Conservation (phyloP, 2,113 vertebrate genomes). For the Mobula hypostoma region DNA sequence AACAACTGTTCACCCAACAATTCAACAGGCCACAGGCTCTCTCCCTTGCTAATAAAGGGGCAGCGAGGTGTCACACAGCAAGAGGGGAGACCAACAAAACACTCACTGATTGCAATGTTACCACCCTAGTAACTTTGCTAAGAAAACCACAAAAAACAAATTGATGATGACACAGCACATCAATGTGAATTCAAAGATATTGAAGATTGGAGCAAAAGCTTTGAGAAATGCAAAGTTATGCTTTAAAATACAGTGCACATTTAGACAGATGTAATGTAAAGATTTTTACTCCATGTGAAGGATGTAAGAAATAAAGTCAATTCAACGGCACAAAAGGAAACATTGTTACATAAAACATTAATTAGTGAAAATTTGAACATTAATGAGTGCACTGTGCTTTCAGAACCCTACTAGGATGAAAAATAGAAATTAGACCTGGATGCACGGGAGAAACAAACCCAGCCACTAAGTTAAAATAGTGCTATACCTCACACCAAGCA, state of each 20-base stretch:
- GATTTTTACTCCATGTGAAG: no score
- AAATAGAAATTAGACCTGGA: not conserved
- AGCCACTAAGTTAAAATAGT: not conserved
- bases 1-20: no score
- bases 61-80: no score
- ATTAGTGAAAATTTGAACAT: not conserved
- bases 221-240: not conserved
- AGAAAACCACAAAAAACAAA: no score
- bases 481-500: not conserved
- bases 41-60: no score
- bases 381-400: not conserved
- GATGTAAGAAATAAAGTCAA: no score
- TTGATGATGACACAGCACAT: not conserved
- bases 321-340: not conserved
- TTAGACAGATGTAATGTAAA: no score
- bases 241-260: no score
- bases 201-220: not conserved
- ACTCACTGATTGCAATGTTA: no score
- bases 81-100: no score
- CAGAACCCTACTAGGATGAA: not conserved
- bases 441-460: not conserved
- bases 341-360: not conserved
- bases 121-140: not conserved
- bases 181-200: not conserved
- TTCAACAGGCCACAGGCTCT: no score